Evolutionary conservation across 1,140 invertebrate genomes (phyloP).

Genomic region (Paraescarpia echinospica): DNA sequence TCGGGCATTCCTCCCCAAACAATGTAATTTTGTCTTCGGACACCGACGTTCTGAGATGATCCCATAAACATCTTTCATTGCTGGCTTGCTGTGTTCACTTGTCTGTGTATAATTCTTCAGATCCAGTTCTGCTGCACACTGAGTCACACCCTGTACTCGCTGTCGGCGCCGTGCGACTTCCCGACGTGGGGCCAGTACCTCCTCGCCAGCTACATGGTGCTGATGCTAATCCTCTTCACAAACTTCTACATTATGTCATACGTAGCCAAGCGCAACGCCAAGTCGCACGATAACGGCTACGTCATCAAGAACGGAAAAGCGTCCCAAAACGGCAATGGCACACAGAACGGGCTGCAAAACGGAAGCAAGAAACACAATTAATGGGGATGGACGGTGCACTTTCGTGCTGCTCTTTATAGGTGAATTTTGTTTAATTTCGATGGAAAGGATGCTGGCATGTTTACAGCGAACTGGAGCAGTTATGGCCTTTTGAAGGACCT

Average conservation of each 20-base stretch:
- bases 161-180: conserved; percentile 27
- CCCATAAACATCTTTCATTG: neutral
- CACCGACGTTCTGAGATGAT: no score
- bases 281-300: neutral
- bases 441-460: neutral
- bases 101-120: conserved; percentile 16
- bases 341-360: neutral
- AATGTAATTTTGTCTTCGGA: no score
- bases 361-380: conserved; percentile 1
- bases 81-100: neutral
- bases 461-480: neutral
- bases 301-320: neutral
- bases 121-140: conserved; percentile 31
- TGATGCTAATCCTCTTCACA: conserved; percentile 31
- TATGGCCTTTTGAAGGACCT: neutral
- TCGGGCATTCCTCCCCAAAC: no score
- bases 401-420: neutral
- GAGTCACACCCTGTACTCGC: conserved; percentile 23
- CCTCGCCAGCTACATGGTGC: conserved; percentile 28
- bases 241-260: conserved; percentile 27
- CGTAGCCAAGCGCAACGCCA: neutral
- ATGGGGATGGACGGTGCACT: neutral
- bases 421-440: neutral
- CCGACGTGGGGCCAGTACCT: conserved; percentile 30
- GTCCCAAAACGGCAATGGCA: neutral